Evolutionary conservation across 1,140 invertebrate species (phyloP).

Genomic region (Drosophila ambigua): DNA sequence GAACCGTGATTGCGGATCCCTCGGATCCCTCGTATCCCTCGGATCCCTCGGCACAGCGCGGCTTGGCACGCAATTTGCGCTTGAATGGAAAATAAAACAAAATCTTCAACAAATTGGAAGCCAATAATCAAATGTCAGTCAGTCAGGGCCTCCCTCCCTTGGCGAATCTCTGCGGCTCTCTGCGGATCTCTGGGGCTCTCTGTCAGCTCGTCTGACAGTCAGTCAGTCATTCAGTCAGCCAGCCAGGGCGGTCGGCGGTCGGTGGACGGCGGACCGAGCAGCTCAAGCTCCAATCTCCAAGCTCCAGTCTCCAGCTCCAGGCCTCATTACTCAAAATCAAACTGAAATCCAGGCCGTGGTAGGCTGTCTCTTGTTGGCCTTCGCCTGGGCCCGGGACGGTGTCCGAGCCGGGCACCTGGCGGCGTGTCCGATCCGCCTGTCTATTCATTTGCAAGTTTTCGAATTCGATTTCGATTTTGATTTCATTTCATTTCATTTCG

Average conservation of each 20-base stretch:
- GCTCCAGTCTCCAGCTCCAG: constrained; percentile 20
- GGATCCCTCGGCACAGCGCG: not conserved
- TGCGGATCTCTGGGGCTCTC: constrained; percentile 18
- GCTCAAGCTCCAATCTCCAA: not conserved
- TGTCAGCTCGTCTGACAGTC: constrained; percentile 14
- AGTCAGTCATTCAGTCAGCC: constrained; percentile 30
- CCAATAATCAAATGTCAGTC: constrained; percentile 84
- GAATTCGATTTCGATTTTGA: constrained; percentile 71
- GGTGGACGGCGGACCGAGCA: constrained; percentile 6
- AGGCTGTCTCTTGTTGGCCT: not conserved
- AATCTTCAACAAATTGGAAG: constrained; percentile 82
- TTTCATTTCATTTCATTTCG: constrained; percentile 71
- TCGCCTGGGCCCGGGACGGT: too few species aligned
- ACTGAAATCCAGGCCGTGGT: constrained; percentile 1
- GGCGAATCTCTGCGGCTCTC: constrained; percentile 7
- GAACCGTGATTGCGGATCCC: constrained; percentile 61
- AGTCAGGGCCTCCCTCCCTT: constrained; percentile 59
- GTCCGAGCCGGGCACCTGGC: constrained; percentile 11
- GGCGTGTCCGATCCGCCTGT: constrained; percentile 73
- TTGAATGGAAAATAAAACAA: constrained; percentile 33
- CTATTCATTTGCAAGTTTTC: constrained; percentile 64
- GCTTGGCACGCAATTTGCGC: constrained; percentile 71
- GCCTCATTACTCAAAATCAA: constrained; percentile 73
- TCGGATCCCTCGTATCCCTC: too few species aligned
- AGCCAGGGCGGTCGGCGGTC: constrained; percentile 35